Evolutionary conservation across 1,140 invertebrate genomes (phyloP).

Genomic region (Macrocentrus cingulum): DNA sequence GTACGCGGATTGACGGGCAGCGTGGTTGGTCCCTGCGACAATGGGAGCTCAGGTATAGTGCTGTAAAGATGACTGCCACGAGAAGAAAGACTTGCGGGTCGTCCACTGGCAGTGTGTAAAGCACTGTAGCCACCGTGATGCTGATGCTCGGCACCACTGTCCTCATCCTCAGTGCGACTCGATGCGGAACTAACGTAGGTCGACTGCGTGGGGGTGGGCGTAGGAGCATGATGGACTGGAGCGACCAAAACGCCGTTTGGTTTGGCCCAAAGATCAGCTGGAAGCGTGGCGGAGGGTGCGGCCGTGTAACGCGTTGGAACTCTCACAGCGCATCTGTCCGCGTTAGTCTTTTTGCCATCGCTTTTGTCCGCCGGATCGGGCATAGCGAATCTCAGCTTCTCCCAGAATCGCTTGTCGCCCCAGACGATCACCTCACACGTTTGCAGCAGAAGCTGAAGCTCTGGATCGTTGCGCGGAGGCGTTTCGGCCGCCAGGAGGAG

Average conservation of each 20-base stretch:
- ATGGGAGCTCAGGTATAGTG: constrained; percentile 60
- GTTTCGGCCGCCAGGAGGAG: constrained; percentile 71
- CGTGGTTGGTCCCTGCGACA: constrained; percentile 38
- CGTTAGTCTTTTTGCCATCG: constrained; percentile 32
- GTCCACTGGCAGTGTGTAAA: constrained; percentile 43
- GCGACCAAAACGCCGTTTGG: constrained; percentile 43
- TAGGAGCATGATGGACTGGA: constrained; percentile 56
- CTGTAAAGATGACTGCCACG: constrained; percentile 60
- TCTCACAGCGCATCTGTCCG: constrained; percentile 35
- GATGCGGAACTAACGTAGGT: constrained; percentile 68
- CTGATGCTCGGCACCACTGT: constrained; percentile 61
- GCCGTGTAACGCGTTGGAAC: constrained; percentile 61
- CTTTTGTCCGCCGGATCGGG: constrained; percentile 65
- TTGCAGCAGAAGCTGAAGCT: constrained; percentile 79
- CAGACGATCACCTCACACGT: constrained; percentile 83
- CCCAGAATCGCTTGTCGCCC: constrained; percentile 87
- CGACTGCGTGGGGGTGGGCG: constrained; percentile 65
- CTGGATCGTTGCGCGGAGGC: constrained; percentile 75
- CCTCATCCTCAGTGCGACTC: constrained; percentile 64
- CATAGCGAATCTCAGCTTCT: constrained; percentile 85
- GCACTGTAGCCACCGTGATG: constrained; percentile 51
- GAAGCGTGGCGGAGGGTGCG: constrained; percentile 60
- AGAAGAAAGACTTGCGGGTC: constrained; percentile 53
- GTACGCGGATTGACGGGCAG: constrained; percentile 53
- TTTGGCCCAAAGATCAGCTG: constrained; percentile 60